phyloP scores from a whole-genome alignment of 1,140 invertebrate genomes.

The Teleopsis dalmanni region DNA sequence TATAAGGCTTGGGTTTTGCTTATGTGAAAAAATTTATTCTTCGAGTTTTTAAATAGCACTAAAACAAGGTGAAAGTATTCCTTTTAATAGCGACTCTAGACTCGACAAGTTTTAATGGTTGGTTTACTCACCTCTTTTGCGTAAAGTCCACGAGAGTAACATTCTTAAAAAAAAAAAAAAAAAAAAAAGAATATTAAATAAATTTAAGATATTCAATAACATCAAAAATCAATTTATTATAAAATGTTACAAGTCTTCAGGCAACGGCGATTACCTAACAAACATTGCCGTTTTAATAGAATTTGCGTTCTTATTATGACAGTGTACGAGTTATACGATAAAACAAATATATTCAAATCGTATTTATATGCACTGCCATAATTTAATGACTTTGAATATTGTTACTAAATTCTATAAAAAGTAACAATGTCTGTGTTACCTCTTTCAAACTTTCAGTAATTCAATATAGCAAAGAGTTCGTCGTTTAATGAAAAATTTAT shows the following conservation, averaged over 20 bases:
- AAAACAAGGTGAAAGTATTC: slow-evolving; percentile 32
- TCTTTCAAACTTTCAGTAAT: slow-evolving; percentile 1
- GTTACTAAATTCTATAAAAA: background rate
- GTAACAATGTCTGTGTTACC: slow-evolving; percentile 1
- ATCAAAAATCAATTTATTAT: background rate
- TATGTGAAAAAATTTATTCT: slow-evolving; percentile 35
- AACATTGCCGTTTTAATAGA: background rate
- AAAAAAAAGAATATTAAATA: background rate
- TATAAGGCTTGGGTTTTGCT: slow-evolving; percentile 39
- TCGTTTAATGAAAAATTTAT: slow-evolving; percentile 2
- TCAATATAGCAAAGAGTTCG: slow-evolving; percentile 14
- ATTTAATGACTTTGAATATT: background rate
- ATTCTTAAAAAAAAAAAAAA: background rate
- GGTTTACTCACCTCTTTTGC: background rate
- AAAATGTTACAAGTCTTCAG: background rate
- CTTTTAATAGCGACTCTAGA: slow-evolving; percentile 36
- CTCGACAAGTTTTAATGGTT: background rate
- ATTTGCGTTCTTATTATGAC: background rate
- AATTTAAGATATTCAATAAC: too few species aligned
- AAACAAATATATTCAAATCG: slow-evolving; percentile 15
- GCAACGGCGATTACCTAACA: background rate
- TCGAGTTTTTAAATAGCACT: slow-evolving; percentile 41
- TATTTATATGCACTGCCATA: slow-evolving; percentile 35
- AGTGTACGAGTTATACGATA: slow-evolving; percentile 11
- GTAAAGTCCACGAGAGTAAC: background rate